A percentile compares a stretch with the other conserved stretches of the same genome.
These are phyloP conservation scores for cat (Felis catus) DNA, from an alignment of 2,113 vertebrate genomes.

Conservation along the genomic window DNA sequence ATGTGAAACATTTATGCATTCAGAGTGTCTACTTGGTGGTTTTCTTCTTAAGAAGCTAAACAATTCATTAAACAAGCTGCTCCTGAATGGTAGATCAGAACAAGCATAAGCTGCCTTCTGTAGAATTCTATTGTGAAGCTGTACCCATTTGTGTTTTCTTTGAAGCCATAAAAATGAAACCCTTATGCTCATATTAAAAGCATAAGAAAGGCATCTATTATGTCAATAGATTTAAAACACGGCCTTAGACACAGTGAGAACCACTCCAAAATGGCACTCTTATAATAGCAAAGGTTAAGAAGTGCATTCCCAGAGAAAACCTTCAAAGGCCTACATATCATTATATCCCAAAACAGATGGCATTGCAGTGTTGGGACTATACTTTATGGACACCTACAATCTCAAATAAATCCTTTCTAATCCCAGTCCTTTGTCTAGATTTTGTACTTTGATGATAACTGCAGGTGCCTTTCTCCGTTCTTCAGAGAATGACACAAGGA, in stretches of 20 bases:
- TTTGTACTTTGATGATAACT: constrained; percentile 80
- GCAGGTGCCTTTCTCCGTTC: constrained; percentile 73
- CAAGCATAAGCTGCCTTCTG: constrained; percentile 65
- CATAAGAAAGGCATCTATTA: constrained; percentile 72
- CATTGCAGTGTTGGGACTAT: constrained; percentile 79
- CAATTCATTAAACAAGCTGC: constrained; percentile 72
- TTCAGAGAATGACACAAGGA: not conserved
- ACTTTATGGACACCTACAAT: constrained; percentile 72
- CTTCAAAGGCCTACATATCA: constrained; percentile 87
- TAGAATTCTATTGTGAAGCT: constrained; percentile 53
- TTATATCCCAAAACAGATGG: constrained; percentile 81
- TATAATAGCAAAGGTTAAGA: constrained; percentile 76
- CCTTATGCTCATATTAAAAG: constrained; percentile 71
- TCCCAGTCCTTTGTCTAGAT: constrained; percentile 81
- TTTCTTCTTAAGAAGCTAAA: constrained; percentile 68
- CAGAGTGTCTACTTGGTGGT: constrained; percentile 63
- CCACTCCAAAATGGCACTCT: constrained; percentile 59
- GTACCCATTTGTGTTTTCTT: constrained; percentile 69
- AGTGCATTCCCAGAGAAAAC: constrained; percentile 71
- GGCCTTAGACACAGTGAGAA: constrained; percentile 65
- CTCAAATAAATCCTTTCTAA: constrained; percentile 82
- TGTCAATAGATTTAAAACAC: constrained; percentile 68
- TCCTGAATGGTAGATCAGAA: constrained; percentile 60
- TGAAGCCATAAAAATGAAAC: constrained; percentile 73
- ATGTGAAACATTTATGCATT: constrained; percentile 59